Evolutionary conservation across 2,888 invertebrate genomes (phyloP).

Genomic region (Polyommatus iphigenia): DNA sequence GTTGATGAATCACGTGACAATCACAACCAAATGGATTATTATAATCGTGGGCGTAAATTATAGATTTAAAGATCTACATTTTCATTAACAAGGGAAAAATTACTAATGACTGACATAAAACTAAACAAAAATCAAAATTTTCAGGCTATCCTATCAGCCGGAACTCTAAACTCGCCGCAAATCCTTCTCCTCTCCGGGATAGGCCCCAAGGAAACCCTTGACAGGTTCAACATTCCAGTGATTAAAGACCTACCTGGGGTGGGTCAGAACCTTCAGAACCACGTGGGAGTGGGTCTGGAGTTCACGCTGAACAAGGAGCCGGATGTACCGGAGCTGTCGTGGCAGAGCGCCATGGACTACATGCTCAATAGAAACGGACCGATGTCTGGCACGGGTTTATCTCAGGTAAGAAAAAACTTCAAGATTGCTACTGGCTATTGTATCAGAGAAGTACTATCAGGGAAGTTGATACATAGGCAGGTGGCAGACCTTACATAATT

Average conservation of each 20-base stretch:
- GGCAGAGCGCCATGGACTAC: conserved; percentile 82
- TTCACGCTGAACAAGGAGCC: conserved; percentile 76
- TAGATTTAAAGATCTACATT: too few species aligned
- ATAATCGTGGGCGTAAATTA: too few species aligned
- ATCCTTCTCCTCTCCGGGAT: conserved; percentile 84
- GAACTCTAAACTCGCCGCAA: conserved; percentile 85
- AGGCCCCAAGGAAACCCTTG: conserved; percentile 81
- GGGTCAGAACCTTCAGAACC: conserved; percentile 85
- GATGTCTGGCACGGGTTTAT: conserved; percentile 83
- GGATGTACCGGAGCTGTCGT: conserved; percentile 78
- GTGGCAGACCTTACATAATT: too few species aligned
- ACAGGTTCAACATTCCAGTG: conserved; percentile 79
- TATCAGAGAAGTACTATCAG: too few species aligned
- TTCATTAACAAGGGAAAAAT: too few species aligned
- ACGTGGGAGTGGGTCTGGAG: conserved; percentile 82
- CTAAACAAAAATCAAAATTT: neutral
- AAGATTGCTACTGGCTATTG: too few species aligned
- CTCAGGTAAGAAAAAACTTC: conserved; percentile 71
- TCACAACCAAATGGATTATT: too few species aligned
- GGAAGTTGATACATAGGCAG: too few species aligned
- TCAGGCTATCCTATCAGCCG: conserved; percentile 81
- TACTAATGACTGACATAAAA: too few species aligned
- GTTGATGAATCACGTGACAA: too few species aligned
- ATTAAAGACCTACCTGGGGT: conserved; percentile 84
- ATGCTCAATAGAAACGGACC: conserved; percentile 81